A percentile compares a stretch with the other conserved stretches of the same genome.
Evolutionary conservation across 2,113 vertebrate genomes (phyloP).

Genomic region (Anguilla rostrata): DNA sequence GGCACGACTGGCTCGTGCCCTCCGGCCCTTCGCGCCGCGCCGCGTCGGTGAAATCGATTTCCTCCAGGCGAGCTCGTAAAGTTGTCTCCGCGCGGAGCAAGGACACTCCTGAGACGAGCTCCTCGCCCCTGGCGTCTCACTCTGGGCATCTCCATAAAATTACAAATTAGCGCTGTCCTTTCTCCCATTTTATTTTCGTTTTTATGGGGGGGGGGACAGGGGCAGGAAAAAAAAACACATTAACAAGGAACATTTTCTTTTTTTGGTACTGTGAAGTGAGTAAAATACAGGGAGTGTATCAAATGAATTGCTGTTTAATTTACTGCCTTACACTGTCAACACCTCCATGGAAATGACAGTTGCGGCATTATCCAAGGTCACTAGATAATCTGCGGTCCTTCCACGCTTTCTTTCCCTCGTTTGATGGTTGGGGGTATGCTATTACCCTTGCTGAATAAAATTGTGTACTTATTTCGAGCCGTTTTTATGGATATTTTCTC

Average conservation of each 20-base stretch:
- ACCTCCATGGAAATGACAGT: constrained; percentile 53
- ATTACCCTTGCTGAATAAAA: not conserved
- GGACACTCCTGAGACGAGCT: constrained; percentile 54
- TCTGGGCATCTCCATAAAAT: constrained; percentile 62
- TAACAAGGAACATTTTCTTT: not conserved
- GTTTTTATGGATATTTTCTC: not conserved
- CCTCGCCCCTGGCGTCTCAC: constrained; percentile 46
- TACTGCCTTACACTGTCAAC: constrained; percentile 52
- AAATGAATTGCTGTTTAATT: constrained; percentile 27
- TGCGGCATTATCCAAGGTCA: constrained; percentile 53
- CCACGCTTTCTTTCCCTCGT: constrained; percentile 27
- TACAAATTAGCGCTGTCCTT: constrained; percentile 40
- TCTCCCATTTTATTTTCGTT: constrained; percentile 43
- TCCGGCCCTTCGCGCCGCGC: not conserved
- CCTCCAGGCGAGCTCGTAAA: constrained; percentile 51
- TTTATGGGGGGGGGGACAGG: constrained; percentile 27
- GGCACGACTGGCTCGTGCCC: not conserved
- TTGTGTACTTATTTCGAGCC: not conserved
- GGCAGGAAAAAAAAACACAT: constrained; percentile 42
- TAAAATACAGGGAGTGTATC: not conserved
- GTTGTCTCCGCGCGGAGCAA: constrained; percentile 44
- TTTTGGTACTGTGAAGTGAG: not conserved
- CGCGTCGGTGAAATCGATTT: constrained; percentile 53
- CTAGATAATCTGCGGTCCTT: constrained; percentile 55
- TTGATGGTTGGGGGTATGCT: not conserved